These are phyloP conservation scores for Apolygus lucorum DNA, from an alignment of 1,140 invertebrate species.

Conservation along the genomic window DNA sequence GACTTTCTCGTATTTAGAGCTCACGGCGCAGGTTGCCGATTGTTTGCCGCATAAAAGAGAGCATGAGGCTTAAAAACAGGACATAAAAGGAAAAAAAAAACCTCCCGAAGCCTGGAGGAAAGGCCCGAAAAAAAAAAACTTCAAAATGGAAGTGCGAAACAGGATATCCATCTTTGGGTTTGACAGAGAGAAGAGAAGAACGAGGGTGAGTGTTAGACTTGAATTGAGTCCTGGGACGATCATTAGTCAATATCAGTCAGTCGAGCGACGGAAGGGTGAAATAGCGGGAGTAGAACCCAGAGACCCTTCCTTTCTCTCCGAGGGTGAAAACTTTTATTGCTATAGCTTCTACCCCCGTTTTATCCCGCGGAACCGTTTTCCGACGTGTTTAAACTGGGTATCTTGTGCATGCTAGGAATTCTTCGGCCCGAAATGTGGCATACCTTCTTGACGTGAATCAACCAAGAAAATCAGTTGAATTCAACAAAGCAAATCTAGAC, in stretches of 20 bases:
- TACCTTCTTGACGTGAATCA: no score
- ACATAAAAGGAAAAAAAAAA: not conserved
- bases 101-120: not conserved
- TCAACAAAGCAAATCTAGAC: no score
- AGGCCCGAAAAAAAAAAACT: constrained; percentile 22
- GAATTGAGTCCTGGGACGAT: constrained; percentile 19
- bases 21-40: not conserved
- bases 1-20: not conserved
- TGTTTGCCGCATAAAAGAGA: not conserved
- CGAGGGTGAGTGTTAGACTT: constrained; percentile 15
- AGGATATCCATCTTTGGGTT: constrained; percentile 24
- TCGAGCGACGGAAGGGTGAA: constrained; percentile 8
- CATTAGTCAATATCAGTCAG: constrained; percentile 26
- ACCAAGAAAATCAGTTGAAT: no score
- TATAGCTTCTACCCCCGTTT: no score
- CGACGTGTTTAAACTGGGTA: no score
- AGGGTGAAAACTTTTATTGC: constrained; percentile 16
- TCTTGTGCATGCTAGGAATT: no score
- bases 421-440: no score
- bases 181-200: constrained; percentile 19
- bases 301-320: constrained; percentile 10
- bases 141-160: constrained; percentile 23
- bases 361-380: no score
- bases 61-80: not conserved
- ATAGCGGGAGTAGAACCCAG: not conserved